Evolutionary conservation across 2,888 invertebrate species (phyloP), one percentile per base, ranked within the genome.

Genomic region (Antheraea yamamai): DNA sequence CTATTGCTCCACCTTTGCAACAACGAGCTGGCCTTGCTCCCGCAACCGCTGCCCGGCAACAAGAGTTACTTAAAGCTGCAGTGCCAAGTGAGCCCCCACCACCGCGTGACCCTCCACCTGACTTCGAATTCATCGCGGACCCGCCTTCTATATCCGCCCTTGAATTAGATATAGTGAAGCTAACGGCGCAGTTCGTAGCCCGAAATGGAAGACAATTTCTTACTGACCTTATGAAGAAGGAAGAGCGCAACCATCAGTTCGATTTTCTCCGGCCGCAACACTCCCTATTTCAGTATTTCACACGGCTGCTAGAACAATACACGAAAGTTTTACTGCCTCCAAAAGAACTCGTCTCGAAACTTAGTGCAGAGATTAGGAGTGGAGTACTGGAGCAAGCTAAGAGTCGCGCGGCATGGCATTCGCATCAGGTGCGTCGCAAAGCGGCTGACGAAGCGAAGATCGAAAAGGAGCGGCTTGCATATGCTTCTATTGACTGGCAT

Each of bases 401-500:
- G 83, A 98, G 99, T 87, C 96, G 99, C 4, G 98, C 99, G 0
- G 99, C 99, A 79, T 99, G 99, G 99, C 97, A 98, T 76, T 97
- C 98, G 73, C 98, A 99, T 89, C 98, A 99, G 89, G 99, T 99
- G 84, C 96, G 98, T 0, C 98, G 99, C 84, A 97, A 97, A 79
- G 97, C 98, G 0, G 97, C 98, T 76, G 99, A 99, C 87, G 99
- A 99, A 87, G 99, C 99, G 79, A 98, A 98, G 84, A 95, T 98
- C 14, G 99, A 99, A 90, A 96, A 98, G 78, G 99, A 99, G 91
- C 96, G 99, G 88, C 96, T 98, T 51, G 98, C 98, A 0, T 99
- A 99, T 89, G 99, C 99, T 0, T 98, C 98, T 86, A 99, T 99
- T 79, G 99, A 99, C 89, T 99, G 99, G 99, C 99, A 99, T 89